Conservation (phyloP, 2,797 vertebrate species). For the Lithobates pipiens region DNA sequence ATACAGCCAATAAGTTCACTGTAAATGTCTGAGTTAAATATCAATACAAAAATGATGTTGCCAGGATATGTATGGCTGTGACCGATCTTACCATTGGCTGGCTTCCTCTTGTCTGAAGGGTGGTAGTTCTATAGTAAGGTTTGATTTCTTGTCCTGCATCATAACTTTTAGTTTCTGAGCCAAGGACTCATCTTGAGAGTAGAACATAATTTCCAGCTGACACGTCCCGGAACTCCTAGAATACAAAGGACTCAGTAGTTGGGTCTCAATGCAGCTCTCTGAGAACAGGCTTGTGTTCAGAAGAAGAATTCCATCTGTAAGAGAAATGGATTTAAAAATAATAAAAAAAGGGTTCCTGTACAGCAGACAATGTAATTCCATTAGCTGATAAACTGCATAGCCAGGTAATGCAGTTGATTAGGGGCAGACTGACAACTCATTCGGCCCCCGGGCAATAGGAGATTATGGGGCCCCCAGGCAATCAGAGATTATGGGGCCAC, state of each 20-base stretch:
- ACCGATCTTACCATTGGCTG: constrained; percentile 70
- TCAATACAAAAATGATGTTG: too few species aligned
- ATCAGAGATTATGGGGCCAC: too few species aligned
- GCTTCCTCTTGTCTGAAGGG: neutral
- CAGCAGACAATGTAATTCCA: too few species aligned
- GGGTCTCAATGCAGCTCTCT: constrained; percentile 77
- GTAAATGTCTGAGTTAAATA: too few species aligned
- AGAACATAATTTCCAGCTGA: constrained; percentile 77
- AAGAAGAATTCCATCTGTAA: constrained; percentile 83
- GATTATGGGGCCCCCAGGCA: too few species aligned
- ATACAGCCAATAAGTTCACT: too few species aligned
- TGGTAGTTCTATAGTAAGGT: constrained; percentile 57
- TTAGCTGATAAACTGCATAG: too few species aligned
- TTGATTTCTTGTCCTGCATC: constrained; percentile 73
- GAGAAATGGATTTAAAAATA: neutral
- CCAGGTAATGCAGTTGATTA: too few species aligned
- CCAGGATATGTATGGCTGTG: too few species aligned
- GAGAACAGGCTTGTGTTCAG: constrained; percentile 71
- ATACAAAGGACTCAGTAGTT: constrained; percentile 82
- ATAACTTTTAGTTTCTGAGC: constrained; percentile 77
- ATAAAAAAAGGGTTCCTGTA: too few species aligned
- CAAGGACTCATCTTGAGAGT: constrained; percentile 69
- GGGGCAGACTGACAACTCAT: too few species aligned
- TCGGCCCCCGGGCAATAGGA: too few species aligned
- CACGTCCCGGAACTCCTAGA: constrained; percentile 76